Evolutionary conservation across 2,797 vertebrate species (phyloP), one percentile per base, ranked within the genome.

Genomic region (Muraenolepis orangiensis): DNA sequence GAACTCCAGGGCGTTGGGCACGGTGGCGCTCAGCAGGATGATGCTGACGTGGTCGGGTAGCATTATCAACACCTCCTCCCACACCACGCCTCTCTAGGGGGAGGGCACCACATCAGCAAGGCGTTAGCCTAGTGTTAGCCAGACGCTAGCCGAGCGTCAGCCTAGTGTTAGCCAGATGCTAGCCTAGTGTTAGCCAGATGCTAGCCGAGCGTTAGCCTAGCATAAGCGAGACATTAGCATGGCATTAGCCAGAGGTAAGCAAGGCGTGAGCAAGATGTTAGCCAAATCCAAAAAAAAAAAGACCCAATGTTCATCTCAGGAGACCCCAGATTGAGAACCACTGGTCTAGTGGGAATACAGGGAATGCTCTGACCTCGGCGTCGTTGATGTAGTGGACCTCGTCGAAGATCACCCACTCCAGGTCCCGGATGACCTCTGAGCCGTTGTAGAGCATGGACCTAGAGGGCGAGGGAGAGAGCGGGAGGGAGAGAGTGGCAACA

Each of bases 301-400:
- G n/a, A n/a, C n/a, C 29, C 4, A n/a, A 8, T 69, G 14, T 69
- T 20, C 6, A 23, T 57, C 51, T 23, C 51, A 57, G 51, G 51
- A 1, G 51, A 57, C 6, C n/a, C 51, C 7, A 23, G 51, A 18
- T 57, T 23, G 51, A 57, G 51, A n/a, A 23, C 1, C 7, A 23
- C 51, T 23, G 20, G 51, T 57, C n/a, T 57, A 18, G n/a, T 23
- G 18, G 16, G 16, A n/a, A 7, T 16, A 23, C 51, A 11, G 51
- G 1, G n/a, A 23, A n/a, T 6, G 42, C 42, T 6, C 51, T 77
- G 64, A 97, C 96, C 94, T 98, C 96, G 0, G 94, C 93, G 0
- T 98, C 96, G 0, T 97, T 98, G 85, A 98, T 96, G 77, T 98
- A 98, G 89, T 98, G 96, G 72, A 98, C 96, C 81, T 98, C 96